Conservation (phyloP, 2,888 invertebrate species). For the Phengaris arion region DNA sequence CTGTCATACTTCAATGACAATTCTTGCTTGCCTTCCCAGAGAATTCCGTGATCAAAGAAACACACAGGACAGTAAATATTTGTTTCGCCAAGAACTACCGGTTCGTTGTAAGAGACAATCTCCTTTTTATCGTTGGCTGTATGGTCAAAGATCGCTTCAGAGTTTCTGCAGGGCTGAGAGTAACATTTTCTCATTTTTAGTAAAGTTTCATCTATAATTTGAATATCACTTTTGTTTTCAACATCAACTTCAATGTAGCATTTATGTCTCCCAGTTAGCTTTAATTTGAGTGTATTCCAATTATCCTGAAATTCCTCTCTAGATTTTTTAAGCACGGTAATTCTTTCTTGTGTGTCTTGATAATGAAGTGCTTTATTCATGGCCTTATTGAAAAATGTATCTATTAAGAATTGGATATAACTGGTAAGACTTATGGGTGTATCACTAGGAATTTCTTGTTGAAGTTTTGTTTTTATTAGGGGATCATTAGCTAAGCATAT, state of each 20-base stretch:
- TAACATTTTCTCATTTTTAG: slow-evolving; percentile 59
- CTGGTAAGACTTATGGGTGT: slow-evolving; percentile 32
- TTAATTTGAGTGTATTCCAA: slow-evolving; percentile 62
- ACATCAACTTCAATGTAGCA: slow-evolving; percentile 69
- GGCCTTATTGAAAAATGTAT: slow-evolving; percentile 44
- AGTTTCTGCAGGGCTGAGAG: slow-evolving; percentile 47
- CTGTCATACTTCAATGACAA: slow-evolving; percentile 73
- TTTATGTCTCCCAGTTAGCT: slow-evolving; percentile 63
- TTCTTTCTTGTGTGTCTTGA: slow-evolving; percentile 36
- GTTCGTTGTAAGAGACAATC: slow-evolving; percentile 51
- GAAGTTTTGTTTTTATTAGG: slow-evolving; percentile 54
- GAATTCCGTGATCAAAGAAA: slow-evolving; percentile 70
- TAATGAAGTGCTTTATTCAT: slow-evolving; percentile 36
- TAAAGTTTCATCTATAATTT: slow-evolving; percentile 60
- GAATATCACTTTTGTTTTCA: slow-evolving; percentile 63
- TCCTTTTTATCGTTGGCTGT: slow-evolving; percentile 53
- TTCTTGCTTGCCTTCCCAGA: slow-evolving; percentile 82
- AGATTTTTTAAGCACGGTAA: slow-evolving; percentile 48
- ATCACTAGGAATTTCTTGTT: slow-evolving; percentile 39
- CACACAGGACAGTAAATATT: slow-evolving; percentile 81
- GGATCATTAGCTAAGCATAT: slow-evolving; percentile 55
- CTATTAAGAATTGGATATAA: slow-evolving; percentile 49
- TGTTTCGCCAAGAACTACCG: slow-evolving; percentile 77
- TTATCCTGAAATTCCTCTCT: slow-evolving; percentile 62
- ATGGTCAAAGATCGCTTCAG: slow-evolving; percentile 52